These are phyloP conservation scores for Tupaia chinensis DNA, from an alignment of 2,113 vertebrate genomes.

Conservation along the genomic window DNA sequence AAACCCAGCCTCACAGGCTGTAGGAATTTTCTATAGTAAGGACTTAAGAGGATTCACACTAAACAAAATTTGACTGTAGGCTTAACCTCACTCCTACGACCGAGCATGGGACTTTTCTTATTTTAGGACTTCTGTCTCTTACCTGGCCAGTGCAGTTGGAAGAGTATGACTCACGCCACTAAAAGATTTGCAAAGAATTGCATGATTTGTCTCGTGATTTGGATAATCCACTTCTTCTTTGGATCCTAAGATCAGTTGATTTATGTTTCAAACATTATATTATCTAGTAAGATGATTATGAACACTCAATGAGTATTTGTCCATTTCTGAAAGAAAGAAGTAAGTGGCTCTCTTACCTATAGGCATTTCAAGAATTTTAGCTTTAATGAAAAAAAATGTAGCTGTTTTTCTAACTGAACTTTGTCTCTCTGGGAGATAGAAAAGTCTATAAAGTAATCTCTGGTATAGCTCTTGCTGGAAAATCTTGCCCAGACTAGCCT, in stretches of 20 bases:
- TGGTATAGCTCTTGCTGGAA: not conserved
- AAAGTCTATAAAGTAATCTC: not conserved
- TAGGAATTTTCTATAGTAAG: not conserved
- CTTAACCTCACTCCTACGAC: not conserved
- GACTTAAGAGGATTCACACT: not conserved
- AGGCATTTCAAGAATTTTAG: constrained; percentile 23
- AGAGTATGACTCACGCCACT: not conserved
- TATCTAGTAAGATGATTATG: not conserved
- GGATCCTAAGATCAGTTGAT: not conserved
- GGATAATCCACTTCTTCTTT: not conserved
- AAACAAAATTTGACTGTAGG: not conserved
- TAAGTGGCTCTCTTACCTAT: not conserved
- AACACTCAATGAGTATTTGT: not conserved
- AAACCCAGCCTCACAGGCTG: not conserved
- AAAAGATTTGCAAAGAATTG: not conserved
- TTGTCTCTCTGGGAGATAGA: constrained; percentile 1
- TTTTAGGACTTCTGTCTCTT: too few species aligned
- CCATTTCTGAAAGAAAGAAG: not conserved
- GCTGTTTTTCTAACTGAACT: not conserved
- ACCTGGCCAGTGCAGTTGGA: too few species aligned
- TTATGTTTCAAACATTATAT: not conserved
- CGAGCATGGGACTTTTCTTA: too few species aligned
- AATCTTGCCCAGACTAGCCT: not conserved
- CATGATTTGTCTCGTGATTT: not conserved
- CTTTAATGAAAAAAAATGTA: constrained; percentile 32